Evolutionary conservation across 2,888 invertebrate species (phyloP), one percentile per base, ranked within the genome.

Genomic region (Syrphus vitripennis): DNA sequence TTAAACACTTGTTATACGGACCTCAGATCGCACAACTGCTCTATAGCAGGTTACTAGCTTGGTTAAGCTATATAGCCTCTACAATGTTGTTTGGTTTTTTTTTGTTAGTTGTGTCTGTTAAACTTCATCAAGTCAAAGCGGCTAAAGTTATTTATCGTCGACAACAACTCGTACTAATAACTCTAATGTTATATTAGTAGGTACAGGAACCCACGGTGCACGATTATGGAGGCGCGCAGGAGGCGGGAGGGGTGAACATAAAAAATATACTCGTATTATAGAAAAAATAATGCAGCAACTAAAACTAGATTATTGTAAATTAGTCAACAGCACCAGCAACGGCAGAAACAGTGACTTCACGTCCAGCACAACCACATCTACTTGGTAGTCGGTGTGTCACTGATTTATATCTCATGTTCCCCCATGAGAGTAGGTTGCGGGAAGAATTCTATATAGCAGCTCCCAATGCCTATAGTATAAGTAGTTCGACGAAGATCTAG

Each of bases 91-190:
- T 3, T 16, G 4, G 5, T 42, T 21, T 63, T 69, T 40, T 34
- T 53, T 48, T 67, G 71, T 57, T 53, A n/a, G n/a, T n/a, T 57
- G 42, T 69, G 21, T 61, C 57, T 82, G 78, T 78, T 78, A 37
- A 78, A 67, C 75, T 65, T 76, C 63, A 76, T 70, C 75, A 83
- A 80, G 70, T 75, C 70, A 65, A 65, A 81, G 82, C 74, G 72
- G 37, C 77, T 63, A 65, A 74, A 77, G 86, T 82, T 78, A 86
- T 86, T 86, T 86, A 87, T 87, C 79, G 75, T 70, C 75, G 71
- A 87, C 83, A 87, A 87, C 59, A 50, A 79, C 75, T 83, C 67
- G 79, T 75, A 79, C 83, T 87, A 87, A 87, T 87, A 87, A 87
- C 83, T 83, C 83, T 65, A 83, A 79, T 75, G 87, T 79, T 87